Conservation (phyloP, 2,797 vertebrate species). For the Lepilemur ruficaudatus region DNA sequence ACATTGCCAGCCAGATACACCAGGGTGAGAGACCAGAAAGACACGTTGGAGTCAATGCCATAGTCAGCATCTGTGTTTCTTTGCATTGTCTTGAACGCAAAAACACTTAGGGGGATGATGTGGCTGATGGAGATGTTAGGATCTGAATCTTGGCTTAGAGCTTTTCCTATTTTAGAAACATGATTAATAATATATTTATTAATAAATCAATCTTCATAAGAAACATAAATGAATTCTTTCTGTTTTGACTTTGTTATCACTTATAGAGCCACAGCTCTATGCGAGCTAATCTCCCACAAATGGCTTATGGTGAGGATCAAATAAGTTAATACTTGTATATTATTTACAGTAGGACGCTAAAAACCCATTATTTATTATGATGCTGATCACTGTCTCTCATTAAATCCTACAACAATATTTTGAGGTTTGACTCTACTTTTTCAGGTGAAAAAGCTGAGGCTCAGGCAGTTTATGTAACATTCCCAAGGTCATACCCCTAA, state of each 20-base stretch:
- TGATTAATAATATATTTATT: background rate
- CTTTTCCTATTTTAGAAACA: background rate
- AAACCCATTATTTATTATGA: background rate
- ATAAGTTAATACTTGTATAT: background rate
- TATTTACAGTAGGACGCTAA: background rate
- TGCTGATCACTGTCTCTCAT: background rate
- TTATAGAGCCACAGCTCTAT: background rate
- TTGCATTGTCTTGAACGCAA: background rate
- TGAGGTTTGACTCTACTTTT: background rate
- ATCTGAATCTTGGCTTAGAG: background rate
- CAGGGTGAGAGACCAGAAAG: background rate
- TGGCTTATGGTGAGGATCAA: background rate
- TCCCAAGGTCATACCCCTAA: background rate
- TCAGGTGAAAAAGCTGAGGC: background rate
- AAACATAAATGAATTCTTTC: background rate
- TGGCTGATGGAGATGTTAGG: background rate
- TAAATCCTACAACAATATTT: background rate
- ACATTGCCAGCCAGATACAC: background rate
- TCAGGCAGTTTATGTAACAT: background rate
- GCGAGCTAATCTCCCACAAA: background rate
- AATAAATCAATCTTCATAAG: background rate
- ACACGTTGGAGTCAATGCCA: background rate
- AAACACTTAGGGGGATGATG: background rate
- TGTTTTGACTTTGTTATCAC: background rate
- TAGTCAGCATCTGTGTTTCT: background rate